Evolutionary conservation across 2,888 invertebrate species (phyloP), one percentile per base, ranked within the genome.

Genomic region (Cephus sareptanus): DNA sequence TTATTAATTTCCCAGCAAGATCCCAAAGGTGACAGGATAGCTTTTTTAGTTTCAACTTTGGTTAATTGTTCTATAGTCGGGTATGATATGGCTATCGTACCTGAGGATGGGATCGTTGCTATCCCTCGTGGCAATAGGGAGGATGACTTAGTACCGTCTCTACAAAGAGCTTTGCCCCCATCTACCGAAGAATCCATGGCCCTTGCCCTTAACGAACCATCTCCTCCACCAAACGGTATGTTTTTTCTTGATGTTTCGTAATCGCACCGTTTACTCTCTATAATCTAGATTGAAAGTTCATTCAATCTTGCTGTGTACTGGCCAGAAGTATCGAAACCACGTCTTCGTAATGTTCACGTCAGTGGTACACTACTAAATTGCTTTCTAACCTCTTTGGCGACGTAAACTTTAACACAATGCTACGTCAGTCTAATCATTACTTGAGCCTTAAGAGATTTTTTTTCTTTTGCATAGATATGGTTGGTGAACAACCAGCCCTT

Each of bases 21-120:
- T 56, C 23, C 56, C 56, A 56, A 9, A 56, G 56, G 23, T 56
- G 6, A 56, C 9, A 23, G 9, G 15, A 0, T 71, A 71, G 71
- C 71, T 23, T 71, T 31, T 71, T 71, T 31, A 34, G 71, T 71
- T 71, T 34, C 6, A 71, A 71, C 31, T 31, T 71, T 23, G 40
- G 30, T 78, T 56, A 79, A 78, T 81, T 81, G 73, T 83, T 84
- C 85, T 85, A 77, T 83, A 89, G 88, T 83, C 79, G 89, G 89
- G 80, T 88, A 87, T 85, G 85, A 83, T 76, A 85, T 88, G 81
- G 86, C 86, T 81, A 88, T 89, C 84, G 87, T 89, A 86, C 87
- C 89, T 81, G 89, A 89, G 79, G 88, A 88, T 76, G 87, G 89
- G 82, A 87, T 88, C 81, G 87, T 90, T 79, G 89, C 88, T 76